These are phyloP conservation scores for Schizotus pectinicornis DNA, from an alignment of 2,888 invertebrate species.

Conservation along the genomic window DNA sequence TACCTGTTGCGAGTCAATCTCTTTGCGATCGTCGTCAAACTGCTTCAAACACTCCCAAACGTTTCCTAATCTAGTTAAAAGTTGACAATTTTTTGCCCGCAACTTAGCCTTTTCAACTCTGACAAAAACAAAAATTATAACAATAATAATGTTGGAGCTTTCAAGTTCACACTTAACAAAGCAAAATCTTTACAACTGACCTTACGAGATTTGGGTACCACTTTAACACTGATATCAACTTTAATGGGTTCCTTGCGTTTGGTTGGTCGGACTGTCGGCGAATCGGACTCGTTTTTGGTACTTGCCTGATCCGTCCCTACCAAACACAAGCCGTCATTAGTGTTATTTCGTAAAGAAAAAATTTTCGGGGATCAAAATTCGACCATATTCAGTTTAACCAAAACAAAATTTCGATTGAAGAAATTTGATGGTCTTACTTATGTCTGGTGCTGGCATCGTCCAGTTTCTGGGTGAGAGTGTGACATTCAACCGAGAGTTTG, in stretches of 20 bases:
- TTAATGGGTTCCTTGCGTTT: slow-evolving; percentile 73
- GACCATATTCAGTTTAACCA: background rate
- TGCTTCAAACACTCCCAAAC: slow-evolving; percentile 69
- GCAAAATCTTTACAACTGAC: slow-evolving; percentile 49
- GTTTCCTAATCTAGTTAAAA: slow-evolving; percentile 67
- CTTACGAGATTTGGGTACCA: slow-evolving; percentile 68
- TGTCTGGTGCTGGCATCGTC: slow-evolving; percentile 87
- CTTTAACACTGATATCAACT: slow-evolving; percentile 78
- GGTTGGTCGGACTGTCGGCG: slow-evolving; percentile 57
- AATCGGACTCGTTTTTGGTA: slow-evolving; percentile 59
- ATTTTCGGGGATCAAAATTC: background rate
- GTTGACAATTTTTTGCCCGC: slow-evolving; percentile 67
- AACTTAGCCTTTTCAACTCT: slow-evolving; percentile 68
- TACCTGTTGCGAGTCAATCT: slow-evolving; percentile 41
- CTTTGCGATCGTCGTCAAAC: slow-evolving; percentile 43
- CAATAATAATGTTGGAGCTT: background rate
- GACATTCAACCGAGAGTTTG: slow-evolving; percentile 89
- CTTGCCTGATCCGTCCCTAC: slow-evolving; percentile 55
- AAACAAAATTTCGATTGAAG: background rate
- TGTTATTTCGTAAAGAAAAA: background rate
- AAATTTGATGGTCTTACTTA: slow-evolving; percentile 71
- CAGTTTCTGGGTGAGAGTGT: slow-evolving; percentile 86
- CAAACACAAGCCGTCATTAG: slow-evolving; percentile 53
- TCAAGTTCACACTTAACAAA: background rate
- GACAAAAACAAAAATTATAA: slow-evolving; percentile 33